These are phyloP conservation scores for Drosophila repleta DNA, from an alignment of 1,140 invertebrate species.

Conservation along the genomic window DNA sequence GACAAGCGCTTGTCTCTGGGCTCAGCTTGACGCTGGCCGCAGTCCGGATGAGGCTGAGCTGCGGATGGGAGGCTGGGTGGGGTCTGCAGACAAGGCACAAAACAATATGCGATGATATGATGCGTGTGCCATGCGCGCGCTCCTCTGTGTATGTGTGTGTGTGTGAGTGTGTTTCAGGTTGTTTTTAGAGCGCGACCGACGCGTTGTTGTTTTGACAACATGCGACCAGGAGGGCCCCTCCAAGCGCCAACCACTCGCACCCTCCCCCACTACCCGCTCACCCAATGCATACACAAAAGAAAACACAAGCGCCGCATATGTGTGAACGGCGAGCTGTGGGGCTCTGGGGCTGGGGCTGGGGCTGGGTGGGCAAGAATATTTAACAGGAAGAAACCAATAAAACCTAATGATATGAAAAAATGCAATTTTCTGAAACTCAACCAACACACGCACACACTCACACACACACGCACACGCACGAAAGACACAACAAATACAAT, in stretches of 20 bases:
- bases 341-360: neutral
- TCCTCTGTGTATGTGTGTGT: neutral
- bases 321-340: neutral
- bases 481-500: slow-evolving; percentile 19
- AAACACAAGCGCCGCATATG: slow-evolving; percentile 40
- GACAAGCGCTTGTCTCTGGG: slow-evolving; percentile 64
- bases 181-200: slow-evolving; percentile 60
- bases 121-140: slow-evolving; percentile 46
- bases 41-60: neutral
- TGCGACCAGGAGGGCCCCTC: slow-evolving; percentile 33
- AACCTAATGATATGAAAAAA: slow-evolving; percentile 83
- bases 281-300: slow-evolving; percentile 12
- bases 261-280: neutral
- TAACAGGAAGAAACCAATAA: slow-evolving; percentile 83
- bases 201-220: slow-evolving; percentile 67
- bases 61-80: neutral
- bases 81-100: slow-evolving; percentile 5
- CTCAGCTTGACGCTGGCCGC: slow-evolving; percentile 51
- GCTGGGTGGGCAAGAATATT: slow-evolving; percentile 59
- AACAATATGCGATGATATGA: slow-evolving; percentile 66
- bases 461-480: slow-evolving; percentile 11
- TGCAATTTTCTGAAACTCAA: slow-evolving; percentile 82
- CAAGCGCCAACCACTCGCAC: neutral
- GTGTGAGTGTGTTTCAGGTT: slow-evolving; percentile 45
- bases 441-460: slow-evolving; percentile 32